A percentile compares a stretch with the other conserved stretches of the same genome.
These are phyloP conservation scores for Xiphophorus hellerii DNA, from an alignment of 2,113 vertebrate genomes.

Conservation along the genomic window DNA sequence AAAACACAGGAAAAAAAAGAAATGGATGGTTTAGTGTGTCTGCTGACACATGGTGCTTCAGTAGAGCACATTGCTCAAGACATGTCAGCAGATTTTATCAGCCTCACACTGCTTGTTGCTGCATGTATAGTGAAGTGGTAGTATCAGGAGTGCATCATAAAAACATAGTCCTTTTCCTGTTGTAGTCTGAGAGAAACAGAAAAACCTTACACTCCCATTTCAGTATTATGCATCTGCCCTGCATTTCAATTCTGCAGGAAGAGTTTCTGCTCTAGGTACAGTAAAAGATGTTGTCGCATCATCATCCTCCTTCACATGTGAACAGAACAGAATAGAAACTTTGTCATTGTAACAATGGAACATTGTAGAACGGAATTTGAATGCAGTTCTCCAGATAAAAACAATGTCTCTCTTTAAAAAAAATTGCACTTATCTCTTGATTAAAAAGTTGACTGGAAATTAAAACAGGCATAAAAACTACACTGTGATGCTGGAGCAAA, in stretches of 20 bases:
- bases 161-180: slow-evolving; percentile 14
- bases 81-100: slow-evolving; percentile 27
- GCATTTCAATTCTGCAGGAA: not conserved
- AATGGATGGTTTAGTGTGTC: not conserved
- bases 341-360: too few species aligned
- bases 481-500: not conserved
- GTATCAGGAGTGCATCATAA: slow-evolving; percentile 25
- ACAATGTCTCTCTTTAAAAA: too few species aligned
- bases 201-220: slow-evolving; percentile 9
- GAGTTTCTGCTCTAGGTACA: not conserved
- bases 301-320: not conserved
- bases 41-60: slow-evolving; percentile 12
- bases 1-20: not conserved
- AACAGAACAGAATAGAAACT: too few species aligned
- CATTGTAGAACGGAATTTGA: too few species aligned
- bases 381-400: too few species aligned
- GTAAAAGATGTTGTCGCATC: not conserved
- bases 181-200: slow-evolving; percentile 30
- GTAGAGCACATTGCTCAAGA: slow-evolving; percentile 36
- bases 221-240: not conserved
- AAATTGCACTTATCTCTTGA: too few species aligned
- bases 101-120: not conserved
- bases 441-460: too few species aligned
- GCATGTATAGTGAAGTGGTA: slow-evolving; percentile 21
- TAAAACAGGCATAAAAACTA: too few species aligned